Evolutionary conservation across 1,140 invertebrate genomes (phyloP), one percentile per base, ranked within the genome.

Genomic region (Drosophila kepulauana): DNA sequence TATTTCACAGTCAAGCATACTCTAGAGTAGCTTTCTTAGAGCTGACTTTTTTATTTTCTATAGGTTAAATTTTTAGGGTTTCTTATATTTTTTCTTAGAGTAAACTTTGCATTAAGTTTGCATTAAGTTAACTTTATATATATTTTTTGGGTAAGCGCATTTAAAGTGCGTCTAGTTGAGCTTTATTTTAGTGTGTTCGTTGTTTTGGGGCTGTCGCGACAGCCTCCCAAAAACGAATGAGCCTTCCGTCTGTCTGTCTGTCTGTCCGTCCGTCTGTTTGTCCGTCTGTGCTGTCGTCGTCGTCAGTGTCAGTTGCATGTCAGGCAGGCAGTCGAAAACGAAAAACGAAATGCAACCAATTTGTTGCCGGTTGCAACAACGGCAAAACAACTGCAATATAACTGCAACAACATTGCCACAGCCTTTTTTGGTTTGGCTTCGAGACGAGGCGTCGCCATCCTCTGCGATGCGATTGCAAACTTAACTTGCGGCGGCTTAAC

Each of bases 311-410:
- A 84, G 81, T 85, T 80, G 81, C 81, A 86, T 81, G 82, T 85
- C 81, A 81, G 67, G 54, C 78, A 81, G 59, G 20, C 35, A 59
- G 78, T 78, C 62, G 65, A 80, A 70, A 35, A 70, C 80, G 71
- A 89, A 89, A 89, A 35, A 70, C 80, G 71, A 89, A 89, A 89
- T 89, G 85, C 86, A 89, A 89, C 85, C 85, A 89, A 89, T 89
- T 89, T 88, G 85, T 89, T 88, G 85, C 85, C 76, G 62, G 67
- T 62, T 70, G 72, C 54, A 45, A 46, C 7, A 54, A 62, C 64
- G 20, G 25, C 61, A 58, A 57, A 25, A 25, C 20, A 25, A 25
- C 20, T 25, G 20, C 20, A 25, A 25, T 25, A 25, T 56, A 51
- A 52, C 72, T 78, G 69, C 80, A 74, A 79, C 67, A 61, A 43